A percentile compares a stretch with the other conserved stretches of the same genome.
phyloP scores from a whole-genome alignment of 2,888 invertebrate species.

The Phaedon cochleariae region DNA sequence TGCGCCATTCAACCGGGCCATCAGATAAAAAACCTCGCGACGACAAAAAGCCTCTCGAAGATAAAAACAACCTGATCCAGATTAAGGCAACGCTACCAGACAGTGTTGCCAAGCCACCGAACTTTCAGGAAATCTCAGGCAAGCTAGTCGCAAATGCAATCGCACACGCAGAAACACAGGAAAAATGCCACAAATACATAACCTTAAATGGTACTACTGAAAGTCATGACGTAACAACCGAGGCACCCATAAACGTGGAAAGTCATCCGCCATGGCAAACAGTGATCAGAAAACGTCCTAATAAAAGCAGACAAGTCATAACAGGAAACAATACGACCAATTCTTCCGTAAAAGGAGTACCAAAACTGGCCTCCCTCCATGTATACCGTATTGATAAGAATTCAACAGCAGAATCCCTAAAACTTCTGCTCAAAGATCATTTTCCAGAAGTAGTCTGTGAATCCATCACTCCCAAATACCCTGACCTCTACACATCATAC shows the following conservation, averaged over 20 bases:
- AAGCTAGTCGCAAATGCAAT: neutral
- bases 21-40: neutral
- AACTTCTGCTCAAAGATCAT: neutral
- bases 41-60: neutral
- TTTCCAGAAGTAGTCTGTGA: neutral
- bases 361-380: neutral
- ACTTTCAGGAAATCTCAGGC: neutral
- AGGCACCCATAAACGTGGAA: neutral
- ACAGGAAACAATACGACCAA: neutral
- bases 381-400: neutral
- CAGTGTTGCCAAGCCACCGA: neutral
- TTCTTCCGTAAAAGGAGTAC: too few relatives aligned
- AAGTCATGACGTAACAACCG: neutral
- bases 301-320: neutral
- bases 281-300: neutral
- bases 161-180: neutral
- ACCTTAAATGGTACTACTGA: neutral
- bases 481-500: too few relatives aligned
- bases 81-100: neutral
- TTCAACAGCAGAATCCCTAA: neutral
- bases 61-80: neutral
- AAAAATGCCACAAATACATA: neutral
- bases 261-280: neutral
- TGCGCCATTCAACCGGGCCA: neutral
- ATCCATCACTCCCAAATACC: neutral